phyloP scores from a whole-genome alignment of 1,140 invertebrate genomes.

The Leptopilina clavipes region DNA sequence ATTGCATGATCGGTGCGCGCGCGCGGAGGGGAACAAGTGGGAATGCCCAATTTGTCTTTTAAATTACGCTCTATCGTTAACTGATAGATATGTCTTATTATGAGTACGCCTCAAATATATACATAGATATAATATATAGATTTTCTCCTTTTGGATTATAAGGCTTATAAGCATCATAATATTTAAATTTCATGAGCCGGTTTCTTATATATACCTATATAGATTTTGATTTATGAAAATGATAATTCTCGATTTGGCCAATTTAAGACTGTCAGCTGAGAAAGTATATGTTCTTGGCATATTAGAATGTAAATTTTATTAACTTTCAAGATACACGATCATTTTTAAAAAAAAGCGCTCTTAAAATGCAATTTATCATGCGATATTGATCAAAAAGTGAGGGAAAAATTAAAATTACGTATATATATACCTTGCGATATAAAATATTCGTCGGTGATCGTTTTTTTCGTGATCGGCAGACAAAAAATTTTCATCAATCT shows the following conservation, averaged over 20 bases:
- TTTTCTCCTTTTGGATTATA: neutral
- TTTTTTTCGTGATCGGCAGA: no score
- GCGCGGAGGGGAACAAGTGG: neutral
- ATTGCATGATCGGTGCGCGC: neutral
- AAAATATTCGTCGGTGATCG: no score
- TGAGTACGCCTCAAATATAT: neutral
- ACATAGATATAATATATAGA: neutral
- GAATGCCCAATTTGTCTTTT: slow-evolving; percentile 23
- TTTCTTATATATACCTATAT: neutral
- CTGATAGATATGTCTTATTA: slow-evolving; percentile 33
- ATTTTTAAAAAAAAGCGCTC: neutral
- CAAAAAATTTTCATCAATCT: no score
- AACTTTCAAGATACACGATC: neutral
- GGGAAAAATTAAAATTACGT: neutral
- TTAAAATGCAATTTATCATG: neutral
- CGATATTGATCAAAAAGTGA: neutral
- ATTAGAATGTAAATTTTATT: slow-evolving; percentile 27
- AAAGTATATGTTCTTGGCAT: neutral
- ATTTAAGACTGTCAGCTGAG: neutral
- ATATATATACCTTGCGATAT: no score
- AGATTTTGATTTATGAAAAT: neutral
- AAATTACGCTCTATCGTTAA: slow-evolving; percentile 18
- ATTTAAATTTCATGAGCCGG: slow-evolving; percentile 10
- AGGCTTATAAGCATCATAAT: neutral
- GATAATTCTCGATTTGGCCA: slow-evolving; percentile 4